Base-by-base conservation (phyloP, 2,113 vertebrate species). In the Meriones unguiculatus region DNA sequence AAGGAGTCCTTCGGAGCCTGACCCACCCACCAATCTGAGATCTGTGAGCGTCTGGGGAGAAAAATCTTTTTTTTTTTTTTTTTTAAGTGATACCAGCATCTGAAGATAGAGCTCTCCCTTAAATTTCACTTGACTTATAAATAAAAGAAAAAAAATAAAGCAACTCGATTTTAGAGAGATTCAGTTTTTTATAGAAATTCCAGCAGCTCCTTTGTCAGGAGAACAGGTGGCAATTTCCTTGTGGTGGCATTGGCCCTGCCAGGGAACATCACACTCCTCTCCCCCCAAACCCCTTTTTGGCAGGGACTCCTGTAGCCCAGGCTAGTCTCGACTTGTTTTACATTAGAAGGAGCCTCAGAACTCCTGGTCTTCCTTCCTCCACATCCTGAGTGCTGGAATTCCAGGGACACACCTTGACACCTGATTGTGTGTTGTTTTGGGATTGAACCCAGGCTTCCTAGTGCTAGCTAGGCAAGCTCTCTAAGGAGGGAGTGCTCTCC, bases 211-310 rank as follows among this genome's bases (percentile, higher is more conserved):
- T 1, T 62, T 57, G 86, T 94, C n/a, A 54, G 92, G 38, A 82
- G 75, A 50, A 6, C 28, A 28, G 76, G 32, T 72, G 38, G 95
- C 81, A 80, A 78, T 84, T 72, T 46, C 7, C 12, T 25, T 0
- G 38, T 77, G 70, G 28, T 85, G 52, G 62, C 81, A 18, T 15
- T 73, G 62, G 54, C 54, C 82, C 89, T 67, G 50, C 54, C 54
- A 57, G 72, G 76, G 84, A 70, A 38, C 78, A 32, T 32, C 52
- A 17, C 6, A 52, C 10, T n/a, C 32, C 1, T 25, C 15, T 10
- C 9, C 0, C 5, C 18, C 28, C 17, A 32, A 0, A 0, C 7
- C 10, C 15, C 20, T 12, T 50, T 65, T 64, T 25, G 57, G 25
- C 13, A 32, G 62, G 84, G 30, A 18, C 65, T 50, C 65, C 70